Evolutionary conservation across 2,888 invertebrate species (phyloP).

Genomic region (Drosophila acutilabella): DNA sequence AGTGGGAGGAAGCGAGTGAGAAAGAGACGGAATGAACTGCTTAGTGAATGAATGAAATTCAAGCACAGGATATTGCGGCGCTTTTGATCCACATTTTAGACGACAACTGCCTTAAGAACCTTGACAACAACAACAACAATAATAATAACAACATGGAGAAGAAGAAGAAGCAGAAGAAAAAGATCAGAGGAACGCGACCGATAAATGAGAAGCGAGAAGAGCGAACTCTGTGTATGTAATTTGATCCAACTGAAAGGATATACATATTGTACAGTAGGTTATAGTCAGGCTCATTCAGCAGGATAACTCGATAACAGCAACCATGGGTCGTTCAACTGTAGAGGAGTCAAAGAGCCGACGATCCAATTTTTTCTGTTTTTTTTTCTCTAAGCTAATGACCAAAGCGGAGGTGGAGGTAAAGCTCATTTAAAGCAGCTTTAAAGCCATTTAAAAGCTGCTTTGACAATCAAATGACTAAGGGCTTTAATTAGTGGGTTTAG

Average conservation of each 20-base stretch:
- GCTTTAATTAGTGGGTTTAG: background rate
- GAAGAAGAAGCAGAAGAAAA: slow-evolving; percentile 20
- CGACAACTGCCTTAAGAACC: slow-evolving; percentile 32
- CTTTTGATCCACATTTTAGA: slow-evolving; percentile 60
- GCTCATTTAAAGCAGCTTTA: slow-evolving; percentile 1
- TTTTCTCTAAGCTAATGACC: slow-evolving; percentile 8
- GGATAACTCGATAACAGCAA: slow-evolving; percentile 38
- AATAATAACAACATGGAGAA: slow-evolving; percentile 14
- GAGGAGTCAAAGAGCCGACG: slow-evolving; percentile 44
- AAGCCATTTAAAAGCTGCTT: background rate
- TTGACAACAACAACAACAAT: slow-evolving; percentile 57
- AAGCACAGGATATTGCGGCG: slow-evolving; percentile 78
- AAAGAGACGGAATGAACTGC: slow-evolving; percentile 1
- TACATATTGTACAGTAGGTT: slow-evolving; percentile 29
- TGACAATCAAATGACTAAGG: background rate
- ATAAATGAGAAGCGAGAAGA: slow-evolving; percentile 40
- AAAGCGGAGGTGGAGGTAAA: slow-evolving; percentile 1
- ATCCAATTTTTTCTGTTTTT: background rate
- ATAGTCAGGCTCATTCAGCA: slow-evolving; percentile 23
- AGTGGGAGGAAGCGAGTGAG: background rate
- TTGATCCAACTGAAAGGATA: slow-evolving; percentile 68
- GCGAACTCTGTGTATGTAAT: slow-evolving; percentile 51
- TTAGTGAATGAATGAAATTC: slow-evolving; percentile 74
- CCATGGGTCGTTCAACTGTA: slow-evolving; percentile 47
- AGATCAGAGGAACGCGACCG: slow-evolving; percentile 59